Evolutionary conservation across 2,113 vertebrate species (phyloP), one percentile per base, ranked within the genome.

Genomic region (Athene cunicularia): DNA sequence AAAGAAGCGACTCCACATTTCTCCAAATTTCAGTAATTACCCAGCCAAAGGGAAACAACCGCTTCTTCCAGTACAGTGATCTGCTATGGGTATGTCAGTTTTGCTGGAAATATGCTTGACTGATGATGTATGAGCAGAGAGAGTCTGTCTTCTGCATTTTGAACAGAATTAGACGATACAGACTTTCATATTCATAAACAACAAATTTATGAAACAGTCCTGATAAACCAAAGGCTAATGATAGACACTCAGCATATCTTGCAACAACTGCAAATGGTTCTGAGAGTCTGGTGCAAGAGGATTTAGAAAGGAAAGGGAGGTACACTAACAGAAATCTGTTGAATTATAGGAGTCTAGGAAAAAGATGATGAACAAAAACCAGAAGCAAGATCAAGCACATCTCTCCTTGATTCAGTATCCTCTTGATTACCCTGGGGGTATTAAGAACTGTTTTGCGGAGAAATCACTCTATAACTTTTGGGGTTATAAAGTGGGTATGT

Each of bases 21-120:
- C 8, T 11, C 22, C 14, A 77, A 0, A 77, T 77, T 45, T 74
- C 4, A 0, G 14, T 52, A 39, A 66, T 70, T 72, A 47, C 11
- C 4, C 21, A 73, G 4, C 3, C 33, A 41, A 72, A 68, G 21
- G 6, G 55, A 86, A 88, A 45, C 4, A 63, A 41, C 0, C 9
- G 24, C 1, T 1, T 68, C 83, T 67, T 80, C 43, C 17, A 39
- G 5, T 33, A 14, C 27, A 60, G 6, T 58, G 28, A 35, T 41
- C 30, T 80, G 30, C 16, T 37, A 12, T 4, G 4, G 9, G 4
- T 53, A 17, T 3, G 0, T 22, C 33, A 58, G 0, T 89, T 92
- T 91, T 58, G 6, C 41, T 56, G 22, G 33, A 77, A 77, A 23
- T 73, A 11, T 2, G 2, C 8, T 52, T 43, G 20, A 26, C 7